Conservation (phyloP, 2,113 vertebrate genomes). For the Muscicapa adusta region DNA sequence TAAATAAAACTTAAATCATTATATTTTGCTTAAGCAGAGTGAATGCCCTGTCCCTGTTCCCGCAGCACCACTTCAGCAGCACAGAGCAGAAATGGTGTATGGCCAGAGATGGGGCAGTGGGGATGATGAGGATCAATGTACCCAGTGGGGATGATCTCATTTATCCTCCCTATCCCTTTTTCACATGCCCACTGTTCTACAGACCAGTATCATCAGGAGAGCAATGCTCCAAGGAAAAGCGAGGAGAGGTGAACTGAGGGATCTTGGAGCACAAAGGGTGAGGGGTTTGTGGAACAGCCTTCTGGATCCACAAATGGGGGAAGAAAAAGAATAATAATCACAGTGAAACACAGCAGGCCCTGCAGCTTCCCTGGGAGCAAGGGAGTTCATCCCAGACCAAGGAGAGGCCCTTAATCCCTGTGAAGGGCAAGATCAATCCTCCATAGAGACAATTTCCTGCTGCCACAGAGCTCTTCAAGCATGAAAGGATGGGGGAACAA, state of each 20-base stretch:
- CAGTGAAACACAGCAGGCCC: background rate
- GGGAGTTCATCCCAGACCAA: background rate
- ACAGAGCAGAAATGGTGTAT: fast-evolving
- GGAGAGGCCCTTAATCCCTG: background rate
- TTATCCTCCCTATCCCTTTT: background rate
- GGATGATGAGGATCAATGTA: background rate
- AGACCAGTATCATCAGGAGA: background rate
- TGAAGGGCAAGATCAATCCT: background rate
- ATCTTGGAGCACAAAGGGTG: background rate
- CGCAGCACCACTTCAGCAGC: background rate
- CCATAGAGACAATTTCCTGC: background rate
- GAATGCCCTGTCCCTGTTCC: background rate
- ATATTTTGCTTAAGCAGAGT: background rate
- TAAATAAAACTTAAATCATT: slow-evolving; percentile 64
- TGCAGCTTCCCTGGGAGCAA: background rate
- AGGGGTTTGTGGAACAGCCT: background rate
- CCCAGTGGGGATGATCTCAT: background rate
- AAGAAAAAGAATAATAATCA: background rate
- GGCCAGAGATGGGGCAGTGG: background rate
- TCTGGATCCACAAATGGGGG: background rate
- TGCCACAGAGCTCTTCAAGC: background rate
- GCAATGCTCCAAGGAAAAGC: background rate
- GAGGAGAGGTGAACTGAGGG: background rate
- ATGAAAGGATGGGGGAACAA: background rate
- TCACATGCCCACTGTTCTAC: background rate